These are phyloP conservation scores for Synanthedon andrenaeformis DNA, from an alignment of 2,888 invertebrate species.

Conservation along the genomic window DNA sequence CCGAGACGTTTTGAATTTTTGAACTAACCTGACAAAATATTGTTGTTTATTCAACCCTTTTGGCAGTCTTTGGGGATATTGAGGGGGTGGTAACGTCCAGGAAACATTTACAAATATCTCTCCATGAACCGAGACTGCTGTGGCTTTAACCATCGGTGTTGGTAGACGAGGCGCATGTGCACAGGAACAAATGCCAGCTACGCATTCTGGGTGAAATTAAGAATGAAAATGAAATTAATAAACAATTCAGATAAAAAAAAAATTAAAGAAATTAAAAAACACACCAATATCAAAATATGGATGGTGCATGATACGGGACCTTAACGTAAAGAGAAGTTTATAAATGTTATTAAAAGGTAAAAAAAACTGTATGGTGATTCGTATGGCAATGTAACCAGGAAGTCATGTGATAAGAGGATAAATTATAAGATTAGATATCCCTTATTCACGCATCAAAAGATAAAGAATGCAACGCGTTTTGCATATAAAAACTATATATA, in stretches of 20 bases:
- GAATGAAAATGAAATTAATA: not conserved
- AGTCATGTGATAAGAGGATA: too few relatives aligned
- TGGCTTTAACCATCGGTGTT: conserved; percentile 31
- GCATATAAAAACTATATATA: too few relatives aligned
- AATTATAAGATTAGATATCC: too few relatives aligned
- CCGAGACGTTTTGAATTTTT: not conserved
- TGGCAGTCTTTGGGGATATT: conserved; percentile 38
- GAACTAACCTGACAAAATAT: conserved; percentile 45
- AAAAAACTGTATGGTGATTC: too few relatives aligned
- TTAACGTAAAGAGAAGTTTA: too few relatives aligned
- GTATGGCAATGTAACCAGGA: too few relatives aligned
- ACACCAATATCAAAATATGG: too few relatives aligned
- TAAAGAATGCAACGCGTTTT: too few relatives aligned
- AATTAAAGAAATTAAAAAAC: too few relatives aligned
- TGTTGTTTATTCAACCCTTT: conserved; percentile 29
- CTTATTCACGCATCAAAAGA: too few relatives aligned
- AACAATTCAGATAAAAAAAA: not conserved
- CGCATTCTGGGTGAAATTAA: conserved; percentile 34
- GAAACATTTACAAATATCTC: conserved; percentile 42
- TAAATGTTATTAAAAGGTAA: too few relatives aligned
- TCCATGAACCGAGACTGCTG: conserved; percentile 24
- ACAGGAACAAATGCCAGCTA: conserved; percentile 49
- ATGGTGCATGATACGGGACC: too few relatives aligned
- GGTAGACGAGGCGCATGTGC: conserved; percentile 48
- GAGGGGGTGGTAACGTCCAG: conserved; percentile 41